These are phyloP conservation scores for Amphilophus citrinellus DNA, from an alignment of 2,113 vertebrate genomes.

Conservation along the genomic window DNA sequence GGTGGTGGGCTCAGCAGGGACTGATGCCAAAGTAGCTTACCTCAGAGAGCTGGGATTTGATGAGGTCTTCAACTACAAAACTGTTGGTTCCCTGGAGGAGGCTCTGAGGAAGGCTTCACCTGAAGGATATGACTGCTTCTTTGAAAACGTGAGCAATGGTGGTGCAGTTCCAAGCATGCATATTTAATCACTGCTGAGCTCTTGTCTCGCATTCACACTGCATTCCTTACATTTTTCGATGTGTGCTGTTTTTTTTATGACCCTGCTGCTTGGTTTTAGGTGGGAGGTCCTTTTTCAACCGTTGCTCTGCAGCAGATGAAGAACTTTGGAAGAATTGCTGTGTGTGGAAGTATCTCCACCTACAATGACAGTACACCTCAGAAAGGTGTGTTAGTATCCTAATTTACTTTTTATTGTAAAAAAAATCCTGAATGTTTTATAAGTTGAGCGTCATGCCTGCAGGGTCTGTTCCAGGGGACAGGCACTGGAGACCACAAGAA, in stretches of 20 bases:
- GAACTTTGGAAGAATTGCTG: constrained; percentile 86
- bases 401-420: too few relatives aligned
- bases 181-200: too few relatives aligned
- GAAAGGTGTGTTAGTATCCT: constrained; percentile 77
- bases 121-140: constrained; percentile 89
- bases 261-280: constrained; percentile 71
- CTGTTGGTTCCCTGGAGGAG: constrained; percentile 84
- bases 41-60: constrained; percentile 90
- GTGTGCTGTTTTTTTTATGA: background rate
- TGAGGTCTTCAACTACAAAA: constrained; percentile 91
- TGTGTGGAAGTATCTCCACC: constrained; percentile 88
- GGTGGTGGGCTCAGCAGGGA: constrained; percentile 88
- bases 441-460: too few relatives aligned
- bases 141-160: constrained; percentile 87
- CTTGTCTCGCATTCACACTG: background rate
- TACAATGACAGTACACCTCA: constrained; percentile 84
- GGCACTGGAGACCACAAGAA: too few relatives aligned
- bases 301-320: constrained; percentile 88
- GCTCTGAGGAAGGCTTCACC: constrained; percentile 85
- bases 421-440: constrained; percentile 14
- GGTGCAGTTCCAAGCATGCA: constrained; percentile 56
- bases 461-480: background rate
- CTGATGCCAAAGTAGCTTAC: constrained; percentile 86
- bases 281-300: constrained; percentile 86
- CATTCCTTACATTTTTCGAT: too few relatives aligned